A percentile compares a stretch with the other conserved stretches of the same genome.
Conservation (phyloP, 2,113 vertebrate genomes). For the Lasiurus cinereus region DNA sequence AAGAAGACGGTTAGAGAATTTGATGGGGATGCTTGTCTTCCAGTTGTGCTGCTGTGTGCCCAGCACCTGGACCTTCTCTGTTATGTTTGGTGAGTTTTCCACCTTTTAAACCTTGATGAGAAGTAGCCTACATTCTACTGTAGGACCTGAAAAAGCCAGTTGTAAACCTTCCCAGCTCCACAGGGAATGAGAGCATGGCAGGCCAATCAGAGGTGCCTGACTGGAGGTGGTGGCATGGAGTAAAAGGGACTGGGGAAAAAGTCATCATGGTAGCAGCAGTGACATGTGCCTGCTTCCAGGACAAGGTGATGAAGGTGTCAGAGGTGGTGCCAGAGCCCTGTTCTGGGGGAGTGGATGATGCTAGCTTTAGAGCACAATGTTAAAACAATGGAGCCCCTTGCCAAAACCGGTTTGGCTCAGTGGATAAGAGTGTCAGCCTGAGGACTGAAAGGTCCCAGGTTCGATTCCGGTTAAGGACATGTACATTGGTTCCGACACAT, state of each 20-base stretch:
- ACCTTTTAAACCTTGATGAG: background rate
- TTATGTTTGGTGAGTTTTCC: background rate
- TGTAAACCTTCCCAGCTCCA: background rate
- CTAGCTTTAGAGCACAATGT: background rate
- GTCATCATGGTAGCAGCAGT: no score
- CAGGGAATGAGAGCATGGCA: background rate
- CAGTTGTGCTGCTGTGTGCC: no score
- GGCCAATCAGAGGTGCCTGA: background rate
- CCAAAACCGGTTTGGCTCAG: no score
- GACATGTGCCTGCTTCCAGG: background rate
- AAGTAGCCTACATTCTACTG: background rate
- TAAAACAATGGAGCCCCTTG: background rate
- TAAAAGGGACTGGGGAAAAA: background rate
- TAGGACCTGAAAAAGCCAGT: background rate
- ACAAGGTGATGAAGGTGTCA: background rate
- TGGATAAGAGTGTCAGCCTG: no score
- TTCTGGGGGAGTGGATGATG: background rate
- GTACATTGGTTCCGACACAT: no score
- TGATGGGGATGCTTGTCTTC: accelerated
- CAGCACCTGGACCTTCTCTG: background rate
- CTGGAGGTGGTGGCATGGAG: accelerated
- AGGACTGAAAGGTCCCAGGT: no score
- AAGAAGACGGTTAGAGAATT: constrained; percentile 11
- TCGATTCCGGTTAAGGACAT: no score
- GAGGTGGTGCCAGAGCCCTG: background rate